Evolutionary conservation across 1,140 invertebrate species (phyloP).

Genomic region (Meteorus sp.): DNA sequence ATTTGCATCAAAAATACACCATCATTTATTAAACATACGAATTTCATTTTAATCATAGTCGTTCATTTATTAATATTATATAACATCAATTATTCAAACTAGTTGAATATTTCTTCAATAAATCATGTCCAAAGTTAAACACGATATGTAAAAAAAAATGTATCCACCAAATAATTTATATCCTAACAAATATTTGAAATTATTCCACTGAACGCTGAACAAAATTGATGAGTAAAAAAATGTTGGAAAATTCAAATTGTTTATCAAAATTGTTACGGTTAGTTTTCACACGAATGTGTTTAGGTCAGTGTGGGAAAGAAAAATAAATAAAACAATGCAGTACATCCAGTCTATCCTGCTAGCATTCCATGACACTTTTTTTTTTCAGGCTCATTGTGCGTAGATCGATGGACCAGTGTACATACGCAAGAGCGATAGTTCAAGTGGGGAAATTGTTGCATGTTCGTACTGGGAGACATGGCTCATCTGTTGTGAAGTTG

Average conservation of each 20-base stretch:
- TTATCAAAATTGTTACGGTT: neutral
- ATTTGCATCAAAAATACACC: conserved; percentile 55
- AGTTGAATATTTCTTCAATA: too few species aligned
- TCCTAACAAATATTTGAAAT: too few species aligned
- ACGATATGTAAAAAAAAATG: conserved; percentile 2
- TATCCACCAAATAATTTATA: neutral
- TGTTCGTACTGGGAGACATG: conserved; percentile 18
- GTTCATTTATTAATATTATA: too few species aligned
- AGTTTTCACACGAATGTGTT: neutral
- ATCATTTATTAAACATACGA: conserved; percentile 51
- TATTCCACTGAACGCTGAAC: too few species aligned
- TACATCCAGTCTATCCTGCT: neutral
- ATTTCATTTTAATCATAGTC: too few species aligned
- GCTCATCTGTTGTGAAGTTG: conserved; percentile 16
- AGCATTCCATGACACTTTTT: too few species aligned
- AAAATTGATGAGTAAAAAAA: too few species aligned
- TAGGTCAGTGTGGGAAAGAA: too few species aligned
- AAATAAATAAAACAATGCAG: neutral
- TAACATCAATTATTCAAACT: too few species aligned
- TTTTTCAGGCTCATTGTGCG: too few species aligned
- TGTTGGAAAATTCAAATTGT: too few species aligned
- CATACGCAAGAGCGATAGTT: neutral
- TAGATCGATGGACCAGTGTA: conserved; percentile 16
- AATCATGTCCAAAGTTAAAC: neutral
- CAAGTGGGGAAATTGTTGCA: conserved; percentile 5